Evolutionary conservation across 2,888 invertebrate genomes (phyloP), one percentile per base, ranked within the genome.

Genomic region (Andrena marginata): DNA sequence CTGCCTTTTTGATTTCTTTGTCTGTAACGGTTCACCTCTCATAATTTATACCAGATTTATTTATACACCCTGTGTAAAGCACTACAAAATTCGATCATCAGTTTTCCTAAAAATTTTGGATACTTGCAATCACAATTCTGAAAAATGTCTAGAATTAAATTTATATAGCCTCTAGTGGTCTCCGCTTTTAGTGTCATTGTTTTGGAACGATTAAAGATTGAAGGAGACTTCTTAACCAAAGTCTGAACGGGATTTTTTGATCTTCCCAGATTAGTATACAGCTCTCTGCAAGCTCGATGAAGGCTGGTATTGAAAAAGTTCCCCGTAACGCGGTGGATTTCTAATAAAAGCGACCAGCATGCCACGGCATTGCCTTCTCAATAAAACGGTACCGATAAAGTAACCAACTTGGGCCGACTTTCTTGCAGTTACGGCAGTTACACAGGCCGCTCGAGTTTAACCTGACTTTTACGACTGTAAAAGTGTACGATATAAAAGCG

Each of bases 251-350:
- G 70, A 78, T 69, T 51, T 54, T 54, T 31, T 49, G 8, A 54
- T 65, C 60, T 48, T 35, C 6, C 7, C 48, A 68, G 54, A 73
- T 63, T 16, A 59, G 54, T 64, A 20, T 54, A 20, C 48, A 23
- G 26, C 16, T 56, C n/a, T 23, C 8, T 13, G 56, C 35, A 51
- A 56, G 31, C 26, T 26, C 33, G 8, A 48, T 59, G 67, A 56
- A 42, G 56, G 26, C 63, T 35, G 72, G 86, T 87, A 90, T 91
- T 88, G 90, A 90, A 89, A 90, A 91, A 90, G 89, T 91, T 90
- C 71, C 48, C 75, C 65, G 78, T 65, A 75, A 68, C 82, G 82
- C 80, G 75, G 87, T 68, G 83, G 78, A 89, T 89, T 88, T 89
- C 86, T 90, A 90, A 90, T 91, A 91, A 88, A 90, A 83, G 69